Evolutionary conservation across 2,797 vertebrate species (phyloP).

Genomic region (Peromyscus aztecus): DNA sequence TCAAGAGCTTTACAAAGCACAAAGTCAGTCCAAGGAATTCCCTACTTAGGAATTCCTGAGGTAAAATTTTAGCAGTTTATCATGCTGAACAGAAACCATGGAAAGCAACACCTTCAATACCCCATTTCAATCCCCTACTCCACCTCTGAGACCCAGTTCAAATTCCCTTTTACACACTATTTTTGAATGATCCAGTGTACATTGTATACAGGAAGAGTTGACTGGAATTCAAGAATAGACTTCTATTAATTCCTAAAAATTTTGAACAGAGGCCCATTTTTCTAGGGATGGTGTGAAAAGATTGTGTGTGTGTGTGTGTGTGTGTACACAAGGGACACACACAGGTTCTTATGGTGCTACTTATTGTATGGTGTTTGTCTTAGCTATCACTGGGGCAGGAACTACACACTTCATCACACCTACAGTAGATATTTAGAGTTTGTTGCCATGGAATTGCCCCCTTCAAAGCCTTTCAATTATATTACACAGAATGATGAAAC

Average conservation of each 20-base stretch:
- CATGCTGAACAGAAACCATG: background rate
- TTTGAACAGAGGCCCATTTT: slow-evolving; percentile 22
- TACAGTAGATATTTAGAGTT: background rate
- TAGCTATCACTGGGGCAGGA: background rate
- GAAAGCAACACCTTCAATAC: background rate
- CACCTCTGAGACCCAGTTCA: background rate
- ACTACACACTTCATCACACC: background rate
- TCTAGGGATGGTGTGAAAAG: slow-evolving; percentile 27
- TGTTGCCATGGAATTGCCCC: background rate
- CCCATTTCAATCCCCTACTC: background rate
- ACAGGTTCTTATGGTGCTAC: background rate
- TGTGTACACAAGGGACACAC: background rate
- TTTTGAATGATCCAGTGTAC: background rate
- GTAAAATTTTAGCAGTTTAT: background rate
- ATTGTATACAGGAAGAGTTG: background rate
- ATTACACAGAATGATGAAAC: background rate
- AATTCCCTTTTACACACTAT: background rate
- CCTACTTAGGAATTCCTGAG: background rate
- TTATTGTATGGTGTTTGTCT: background rate
- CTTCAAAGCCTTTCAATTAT: background rate
- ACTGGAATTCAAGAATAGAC: background rate
- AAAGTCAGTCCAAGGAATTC: background rate
- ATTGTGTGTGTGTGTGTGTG: background rate
- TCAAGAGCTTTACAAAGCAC: background rate
- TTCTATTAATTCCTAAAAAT: background rate